Percentiles rank a stretch among this genome's conserved stretches.
Evolutionary conservation across 2,113 vertebrate genomes (phyloP).

Genomic region (Dipodomys merriami): DNA sequence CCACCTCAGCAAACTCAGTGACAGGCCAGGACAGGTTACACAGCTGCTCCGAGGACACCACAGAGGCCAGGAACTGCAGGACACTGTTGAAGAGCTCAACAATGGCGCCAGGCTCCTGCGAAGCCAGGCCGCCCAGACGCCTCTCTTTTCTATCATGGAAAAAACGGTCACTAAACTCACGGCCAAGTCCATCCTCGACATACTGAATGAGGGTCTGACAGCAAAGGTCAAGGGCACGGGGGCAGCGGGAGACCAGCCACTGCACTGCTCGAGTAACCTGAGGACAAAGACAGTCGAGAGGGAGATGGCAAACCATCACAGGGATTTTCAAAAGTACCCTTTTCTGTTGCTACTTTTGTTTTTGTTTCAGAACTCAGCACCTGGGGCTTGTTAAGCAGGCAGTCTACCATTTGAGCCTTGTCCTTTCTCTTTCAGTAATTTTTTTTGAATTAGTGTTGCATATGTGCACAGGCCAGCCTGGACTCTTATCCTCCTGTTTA

Average conservation of each 20-base stretch:
- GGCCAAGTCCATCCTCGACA: conserved; percentile 89
- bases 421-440: too few relatives aligned
- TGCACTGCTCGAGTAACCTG: conserved; percentile 89
- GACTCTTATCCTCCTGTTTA: too few relatives aligned
- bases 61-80: conserved; percentile 89
- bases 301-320: background rate
- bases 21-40: conserved; percentile 93
- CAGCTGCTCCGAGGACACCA: conserved; percentile 88
- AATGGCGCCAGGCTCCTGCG: conserved; percentile 89
- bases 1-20: conserved; percentile 88
- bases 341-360: too few relatives aligned
- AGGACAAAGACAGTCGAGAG: background rate
- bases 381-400: too few relatives aligned
- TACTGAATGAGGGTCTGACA: conserved; percentile 92
- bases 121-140: conserved; percentile 80
- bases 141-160: conserved; percentile 88
- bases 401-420: too few relatives aligned
- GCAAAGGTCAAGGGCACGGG: conserved; percentile 85
- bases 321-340: background rate
- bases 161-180: conserved; percentile 90
- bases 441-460: too few relatives aligned
- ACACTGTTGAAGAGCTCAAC: conserved; percentile 92
- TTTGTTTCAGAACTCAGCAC: too few relatives aligned
- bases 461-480: too few relatives aligned
- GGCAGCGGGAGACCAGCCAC: conserved; percentile 91